Percentiles rank a stretch among this genome's conserved stretches.
Evolutionary conservation across 2,797 vertebrate genomes (phyloP).

Genomic region (Psittacula derbiana): DNA sequence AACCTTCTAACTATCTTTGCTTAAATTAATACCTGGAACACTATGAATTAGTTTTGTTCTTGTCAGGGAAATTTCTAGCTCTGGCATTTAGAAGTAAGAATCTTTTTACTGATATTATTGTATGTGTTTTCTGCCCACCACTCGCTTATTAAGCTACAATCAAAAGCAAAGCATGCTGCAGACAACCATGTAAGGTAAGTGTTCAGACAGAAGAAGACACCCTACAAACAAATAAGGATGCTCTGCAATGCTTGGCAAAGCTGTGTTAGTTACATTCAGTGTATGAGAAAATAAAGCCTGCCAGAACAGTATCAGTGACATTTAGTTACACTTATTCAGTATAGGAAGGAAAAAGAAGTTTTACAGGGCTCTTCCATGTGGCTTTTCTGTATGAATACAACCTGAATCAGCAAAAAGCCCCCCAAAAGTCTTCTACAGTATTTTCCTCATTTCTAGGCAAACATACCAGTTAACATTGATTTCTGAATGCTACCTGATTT

Average conservation of each 20-base stretch:
- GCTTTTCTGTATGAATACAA: not conserved
- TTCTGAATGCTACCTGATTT: not conserved
- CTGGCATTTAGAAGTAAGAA: not conserved
- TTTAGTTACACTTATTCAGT: not conserved
- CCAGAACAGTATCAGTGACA: not conserved
- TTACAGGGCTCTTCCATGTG: not conserved
- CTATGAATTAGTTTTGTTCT: not conserved
- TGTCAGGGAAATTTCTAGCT: not conserved
- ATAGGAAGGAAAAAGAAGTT: not conserved
- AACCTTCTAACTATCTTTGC: not conserved
- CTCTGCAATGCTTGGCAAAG: not conserved
- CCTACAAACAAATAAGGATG: not conserved
- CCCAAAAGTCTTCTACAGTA: not conserved
- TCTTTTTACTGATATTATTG: not conserved
- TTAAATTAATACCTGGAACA: not conserved
- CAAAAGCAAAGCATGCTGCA: not conserved
- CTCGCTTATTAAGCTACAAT: not conserved
- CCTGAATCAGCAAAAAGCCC: not conserved
- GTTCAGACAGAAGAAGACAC: not conserved
- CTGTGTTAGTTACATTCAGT: not conserved
- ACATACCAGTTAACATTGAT: not conserved
- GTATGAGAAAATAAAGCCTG: not conserved
- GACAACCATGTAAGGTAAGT: not conserved
- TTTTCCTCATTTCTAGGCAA: not conserved
- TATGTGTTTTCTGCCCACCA: not conserved